These are phyloP conservation scores for Pissodes strobi DNA, from an alignment of 1,140 invertebrate species.

Conservation along the genomic window DNA sequence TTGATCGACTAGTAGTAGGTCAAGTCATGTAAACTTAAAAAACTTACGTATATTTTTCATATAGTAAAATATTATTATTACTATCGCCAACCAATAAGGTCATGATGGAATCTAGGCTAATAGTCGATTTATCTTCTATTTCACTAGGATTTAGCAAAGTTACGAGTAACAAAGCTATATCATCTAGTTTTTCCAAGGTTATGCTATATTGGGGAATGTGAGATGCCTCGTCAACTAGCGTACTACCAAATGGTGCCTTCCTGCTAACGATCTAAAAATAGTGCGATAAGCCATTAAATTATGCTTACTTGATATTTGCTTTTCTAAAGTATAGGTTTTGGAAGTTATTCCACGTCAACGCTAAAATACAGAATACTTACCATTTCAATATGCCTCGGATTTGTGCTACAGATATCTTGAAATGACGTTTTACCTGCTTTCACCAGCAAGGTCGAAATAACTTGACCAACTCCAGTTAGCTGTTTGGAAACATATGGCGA, in stretches of 20 bases:
- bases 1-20: too few species aligned
- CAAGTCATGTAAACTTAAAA: conserved; percentile 5
- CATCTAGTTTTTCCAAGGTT: conserved; percentile 19
- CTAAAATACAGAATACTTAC: conserved; percentile 53
- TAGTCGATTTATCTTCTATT: conserved; percentile 35
- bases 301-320: too few species aligned
- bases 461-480: conserved; percentile 70
- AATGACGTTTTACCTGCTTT: conserved; percentile 71
- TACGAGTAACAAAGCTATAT: conserved; percentile 32
- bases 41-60: conserved; percentile 48
- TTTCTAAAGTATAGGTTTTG: background rate
- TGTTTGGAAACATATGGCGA: conserved; percentile 72
- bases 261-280: conserved; percentile 47
- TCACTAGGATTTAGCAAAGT: conserved; percentile 35
- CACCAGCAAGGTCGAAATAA: conserved; percentile 66
- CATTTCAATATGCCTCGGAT: conserved; percentile 76
- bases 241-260: conserved; percentile 47
- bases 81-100: conserved; percentile 46
- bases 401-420: conserved; percentile 64
- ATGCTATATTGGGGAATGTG: conserved; percentile 45
- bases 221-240: conserved; percentile 43
- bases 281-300: too few species aligned
- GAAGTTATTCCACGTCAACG: conserved; percentile 1
- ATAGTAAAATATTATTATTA: conserved; percentile 44
- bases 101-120: conserved; percentile 43